Conservation (phyloP, 2,797 vertebrate genomes). For the Podarcis lilfordi region DNA sequence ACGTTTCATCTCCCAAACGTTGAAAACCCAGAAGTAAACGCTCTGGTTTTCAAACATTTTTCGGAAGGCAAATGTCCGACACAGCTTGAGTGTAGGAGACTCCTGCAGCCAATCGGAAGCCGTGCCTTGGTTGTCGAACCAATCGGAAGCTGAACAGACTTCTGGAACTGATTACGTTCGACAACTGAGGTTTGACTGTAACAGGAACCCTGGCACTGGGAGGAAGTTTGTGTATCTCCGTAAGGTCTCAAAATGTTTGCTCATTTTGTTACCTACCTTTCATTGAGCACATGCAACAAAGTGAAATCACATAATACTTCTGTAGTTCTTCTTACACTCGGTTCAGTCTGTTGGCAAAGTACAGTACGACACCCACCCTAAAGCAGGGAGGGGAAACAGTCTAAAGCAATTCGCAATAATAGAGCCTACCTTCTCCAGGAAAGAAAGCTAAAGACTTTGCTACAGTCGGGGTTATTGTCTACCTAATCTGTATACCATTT, state of each 20-base stretch:
- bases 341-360: constrained; percentile 1
- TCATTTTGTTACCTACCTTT: not conserved
- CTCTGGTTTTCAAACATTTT: too few relatives aligned
- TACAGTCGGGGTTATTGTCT: not conserved
- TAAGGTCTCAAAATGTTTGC: too few relatives aligned
- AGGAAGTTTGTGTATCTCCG: not conserved
- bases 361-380: not conserved
- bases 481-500: constrained; percentile 11
- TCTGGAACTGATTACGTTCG: too few relatives aligned
- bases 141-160: too few relatives aligned
- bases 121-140: too few relatives aligned
- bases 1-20: too few relatives aligned
- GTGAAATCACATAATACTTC: not conserved
- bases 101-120: too few relatives aligned
- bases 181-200: too few relatives aligned
- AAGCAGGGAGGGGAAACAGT: not conserved
- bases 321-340: not conserved
- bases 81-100: too few relatives aligned
- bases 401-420: constrained; percentile 6
- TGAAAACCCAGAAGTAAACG: too few relatives aligned
- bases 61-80: too few relatives aligned
- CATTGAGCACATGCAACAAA: not conserved
- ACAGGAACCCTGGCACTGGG: not conserved
- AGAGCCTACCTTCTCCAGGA: not conserved
- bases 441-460: not conserved